Base-by-base conservation (phyloP, 1,140 invertebrate species). In the Drosophila tristis region DNA sequence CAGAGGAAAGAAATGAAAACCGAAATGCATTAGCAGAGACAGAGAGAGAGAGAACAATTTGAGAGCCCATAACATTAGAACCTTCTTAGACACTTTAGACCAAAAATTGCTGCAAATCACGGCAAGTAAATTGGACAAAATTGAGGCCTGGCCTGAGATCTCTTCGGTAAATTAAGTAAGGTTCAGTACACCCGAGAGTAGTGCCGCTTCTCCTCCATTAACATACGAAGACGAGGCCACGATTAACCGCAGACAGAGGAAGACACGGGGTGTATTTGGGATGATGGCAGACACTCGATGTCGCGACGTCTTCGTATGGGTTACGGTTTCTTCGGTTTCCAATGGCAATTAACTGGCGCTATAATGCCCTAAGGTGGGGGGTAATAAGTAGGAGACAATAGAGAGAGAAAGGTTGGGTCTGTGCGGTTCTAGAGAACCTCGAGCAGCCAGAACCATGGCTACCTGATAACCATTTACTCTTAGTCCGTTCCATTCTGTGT, bases 21-120 rank as follows among this genome's bases (percentile, higher is more conserved):
- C 39, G 31, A 84, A 89, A 66, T 87, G 78, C 84, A 87, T 87
- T 87, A 86, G 62, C 42, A 66, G 31, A 35, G 31, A 35, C 2
- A 13, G 43, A 39, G 8, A 50, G 67, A 49, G 43, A 29, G n/a
- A 50, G 72, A 47, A 53, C 45, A 58, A 71, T 78, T 66, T 86
- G 47, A 80, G 50, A 57, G 84, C 74, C 61, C 79, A 79, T 87
- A 76, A 90, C 87, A 90, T 90, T 90, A 90, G 87, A 90, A 78
- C 87, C 82, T 90, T 67, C 67, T 78, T 81, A 90, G 87, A 90
- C 87, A 90, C 87, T 90, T 90, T 82, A 87, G 61, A 13, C 53
- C 65, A 49, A 57, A 2, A 90, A 90, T 90, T 90, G 84, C 84
- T 78, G 72, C 84, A 84, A 87, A 87, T 79, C 84, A 87, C 84